Evolutionary conservation across 2,797 vertebrate genomes (phyloP).

Genomic region (Balearica regulorum): DNA sequence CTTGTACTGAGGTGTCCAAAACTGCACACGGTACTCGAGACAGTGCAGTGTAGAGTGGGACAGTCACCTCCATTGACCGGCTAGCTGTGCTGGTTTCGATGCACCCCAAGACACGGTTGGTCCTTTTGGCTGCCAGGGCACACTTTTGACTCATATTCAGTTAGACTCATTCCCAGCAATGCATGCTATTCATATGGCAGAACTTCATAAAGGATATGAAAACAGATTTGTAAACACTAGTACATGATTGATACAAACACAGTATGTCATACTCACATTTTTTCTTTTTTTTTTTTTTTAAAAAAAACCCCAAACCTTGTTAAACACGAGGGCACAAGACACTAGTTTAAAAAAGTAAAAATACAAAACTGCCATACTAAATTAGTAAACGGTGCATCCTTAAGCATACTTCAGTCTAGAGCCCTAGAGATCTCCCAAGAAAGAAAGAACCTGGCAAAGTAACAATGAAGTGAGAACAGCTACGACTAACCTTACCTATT

Average conservation of each 20-base stretch:
- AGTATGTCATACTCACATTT: neutral
- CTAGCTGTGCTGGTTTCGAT: neutral
- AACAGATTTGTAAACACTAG: neutral
- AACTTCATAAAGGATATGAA: neutral
- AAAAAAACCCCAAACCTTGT: neutral
- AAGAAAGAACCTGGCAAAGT: neutral
- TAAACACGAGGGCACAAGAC: neutral
- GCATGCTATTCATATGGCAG: neutral
- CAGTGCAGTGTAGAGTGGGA: neutral
- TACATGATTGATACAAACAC: neutral
- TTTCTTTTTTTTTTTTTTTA: neutral
- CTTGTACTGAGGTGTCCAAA: neutral
- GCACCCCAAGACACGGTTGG: neutral
- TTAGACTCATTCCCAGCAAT: neutral
- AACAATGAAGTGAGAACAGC: neutral
- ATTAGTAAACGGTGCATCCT: neutral
- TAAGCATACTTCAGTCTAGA: neutral
- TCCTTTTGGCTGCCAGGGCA: neutral
- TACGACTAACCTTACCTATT: neutral
- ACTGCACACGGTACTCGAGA: neutral
- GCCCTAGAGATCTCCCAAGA: neutral
- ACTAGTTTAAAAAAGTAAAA: neutral
- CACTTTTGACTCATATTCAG: neutral
- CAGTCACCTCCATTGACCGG: too few species aligned
- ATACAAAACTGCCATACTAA: neutral